phyloP scores from a whole-genome alignment of 2,797 vertebrate genomes.

The Stomatorhinus walkeri region DNA sequence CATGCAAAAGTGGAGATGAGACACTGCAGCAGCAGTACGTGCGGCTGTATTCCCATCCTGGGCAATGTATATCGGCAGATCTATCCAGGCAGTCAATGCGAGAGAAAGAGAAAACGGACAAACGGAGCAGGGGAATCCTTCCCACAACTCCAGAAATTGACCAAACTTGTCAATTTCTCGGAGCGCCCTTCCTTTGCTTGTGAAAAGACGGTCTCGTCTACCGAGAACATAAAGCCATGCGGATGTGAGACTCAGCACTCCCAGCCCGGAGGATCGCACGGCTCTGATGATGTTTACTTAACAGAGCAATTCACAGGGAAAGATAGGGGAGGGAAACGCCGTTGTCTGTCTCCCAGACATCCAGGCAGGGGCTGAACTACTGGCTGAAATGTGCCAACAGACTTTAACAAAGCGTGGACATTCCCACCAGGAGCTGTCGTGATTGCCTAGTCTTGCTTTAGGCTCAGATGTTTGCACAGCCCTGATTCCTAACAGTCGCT shows the following conservation, averaged over 20 bases:
- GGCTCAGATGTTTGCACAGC: slow-evolving; percentile 33
- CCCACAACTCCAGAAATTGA: slow-evolving; percentile 30
- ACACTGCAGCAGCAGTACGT: slow-evolving; percentile 61
- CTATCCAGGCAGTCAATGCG: slow-evolving; percentile 33
- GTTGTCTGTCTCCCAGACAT: slow-evolving; percentile 50
- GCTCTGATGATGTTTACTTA: slow-evolving; percentile 62
- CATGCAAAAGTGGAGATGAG: slow-evolving; percentile 61
- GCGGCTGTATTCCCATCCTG: slow-evolving; percentile 50
- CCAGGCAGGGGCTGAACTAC: slow-evolving; percentile 33
- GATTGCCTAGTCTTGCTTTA: slow-evolving; percentile 33
- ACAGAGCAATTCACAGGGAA: slow-evolving; percentile 49
- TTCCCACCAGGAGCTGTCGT: slow-evolving; percentile 44
- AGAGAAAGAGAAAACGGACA: slow-evolving; percentile 12
- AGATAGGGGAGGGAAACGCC: slow-evolving; percentile 40
- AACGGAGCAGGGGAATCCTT: slow-evolving; percentile 14
- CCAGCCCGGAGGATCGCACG: slow-evolving; percentile 52
- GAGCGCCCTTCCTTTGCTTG: slow-evolving; percentile 25
- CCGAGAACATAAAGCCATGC: slow-evolving; percentile 52
- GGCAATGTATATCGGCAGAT: slow-evolving; percentile 48
- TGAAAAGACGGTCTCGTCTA: slow-evolving; percentile 35
- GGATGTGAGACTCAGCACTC: slow-evolving; percentile 43
- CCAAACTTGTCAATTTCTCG: slow-evolving; percentile 45
- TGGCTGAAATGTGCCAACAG: slow-evolving; percentile 36
- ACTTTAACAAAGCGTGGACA: slow-evolving; percentile 44
- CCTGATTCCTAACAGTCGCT: slow-evolving; percentile 3